A percentile compares a stretch with the other conserved stretches of the same genome.
phyloP scores from a whole-genome alignment of 2,113 vertebrate genomes.

The Reinhardtius hippoglossoides region DNA sequence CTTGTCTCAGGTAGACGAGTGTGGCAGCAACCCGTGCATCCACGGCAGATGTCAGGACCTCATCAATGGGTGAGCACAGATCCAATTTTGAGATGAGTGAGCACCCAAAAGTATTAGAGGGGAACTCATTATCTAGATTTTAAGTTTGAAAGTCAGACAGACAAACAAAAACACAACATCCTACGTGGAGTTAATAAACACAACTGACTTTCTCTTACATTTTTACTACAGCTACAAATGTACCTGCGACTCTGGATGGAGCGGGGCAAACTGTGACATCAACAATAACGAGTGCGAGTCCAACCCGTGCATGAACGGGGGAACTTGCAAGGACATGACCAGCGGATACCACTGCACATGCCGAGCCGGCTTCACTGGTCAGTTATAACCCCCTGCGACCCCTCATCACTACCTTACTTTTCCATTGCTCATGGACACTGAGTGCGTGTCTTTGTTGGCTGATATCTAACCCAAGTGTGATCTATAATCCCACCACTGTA shows the following conservation, averaged over 20 bases:
- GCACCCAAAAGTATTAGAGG: too few relatives aligned
- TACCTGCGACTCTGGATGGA: constrained; percentile 92
- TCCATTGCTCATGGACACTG: constrained; percentile 53
- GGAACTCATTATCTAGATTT: too few relatives aligned
- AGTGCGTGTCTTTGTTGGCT: not conserved
- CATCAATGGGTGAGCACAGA: constrained; percentile 87
- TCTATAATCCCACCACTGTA: constrained; percentile 70
- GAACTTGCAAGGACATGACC: constrained; percentile 96
- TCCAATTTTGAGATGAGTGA: not conserved
- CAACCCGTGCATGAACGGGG: constrained; percentile 91
- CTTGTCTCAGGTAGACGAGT: constrained; percentile 93
- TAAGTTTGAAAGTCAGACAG: too few relatives aligned
- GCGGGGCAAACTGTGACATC: constrained; percentile 90
- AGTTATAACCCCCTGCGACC: constrained; percentile 45
- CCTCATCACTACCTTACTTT: not conserved
- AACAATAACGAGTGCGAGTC: constrained; percentile 93
- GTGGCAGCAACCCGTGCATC: constrained; percentile 93
- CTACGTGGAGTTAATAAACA: not conserved
- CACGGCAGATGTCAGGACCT: constrained; percentile 91
- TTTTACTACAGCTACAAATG: constrained; percentile 86
- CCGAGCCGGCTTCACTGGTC: constrained; percentile 92
- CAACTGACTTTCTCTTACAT: not conserved
- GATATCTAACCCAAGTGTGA: constrained; percentile 44
- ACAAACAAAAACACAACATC: not conserved
- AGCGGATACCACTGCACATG: constrained; percentile 95